Conservation (phyloP, 2,797 vertebrate genomes). For the Schizothorax lantsangensis region DNA sequence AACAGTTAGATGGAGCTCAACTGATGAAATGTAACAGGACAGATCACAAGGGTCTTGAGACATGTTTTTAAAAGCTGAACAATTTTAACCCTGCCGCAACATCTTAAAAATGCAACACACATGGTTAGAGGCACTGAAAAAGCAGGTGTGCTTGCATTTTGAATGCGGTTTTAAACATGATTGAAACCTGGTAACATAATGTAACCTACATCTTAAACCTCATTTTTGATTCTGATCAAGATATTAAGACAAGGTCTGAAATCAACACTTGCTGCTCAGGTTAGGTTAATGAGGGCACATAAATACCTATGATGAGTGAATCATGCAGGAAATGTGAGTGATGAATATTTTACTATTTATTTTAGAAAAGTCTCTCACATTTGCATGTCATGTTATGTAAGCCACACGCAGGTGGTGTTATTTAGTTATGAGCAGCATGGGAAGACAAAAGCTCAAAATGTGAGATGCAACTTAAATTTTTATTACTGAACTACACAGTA, state of each 20-base stretch:
- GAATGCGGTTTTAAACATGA: not conserved
- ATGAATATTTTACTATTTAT: conserved; percentile 18
- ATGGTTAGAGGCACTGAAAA: not conserved
- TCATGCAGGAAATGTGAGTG: not conserved
- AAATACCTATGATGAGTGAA: not conserved
- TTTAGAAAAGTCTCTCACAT: not conserved
- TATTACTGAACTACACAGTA: not conserved
- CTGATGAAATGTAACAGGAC: conserved; percentile 1
- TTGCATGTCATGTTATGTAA: not conserved
- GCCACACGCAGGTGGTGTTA: not conserved
- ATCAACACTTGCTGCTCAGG: no score
- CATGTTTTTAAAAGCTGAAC: conserved; percentile 17
- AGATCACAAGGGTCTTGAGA: not conserved
- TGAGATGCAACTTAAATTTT: not conserved
- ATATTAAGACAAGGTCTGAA: not conserved
- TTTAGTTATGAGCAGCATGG: not conserved
- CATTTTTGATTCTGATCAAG: not conserved
- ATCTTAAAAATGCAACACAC: conserved; percentile 10
- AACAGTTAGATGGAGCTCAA: not conserved
- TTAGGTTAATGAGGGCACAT: no score
- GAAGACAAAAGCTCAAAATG: not conserved
- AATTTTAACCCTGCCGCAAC: not conserved
- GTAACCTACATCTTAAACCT: not conserved
- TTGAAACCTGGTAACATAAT: not conserved
- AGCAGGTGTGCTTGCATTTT: not conserved